Percentiles rank a stretch among this genome's conserved stretches.
phyloP scores from a whole-genome alignment of 2,888 invertebrate species.

The Drosophila hamatofila region DNA sequence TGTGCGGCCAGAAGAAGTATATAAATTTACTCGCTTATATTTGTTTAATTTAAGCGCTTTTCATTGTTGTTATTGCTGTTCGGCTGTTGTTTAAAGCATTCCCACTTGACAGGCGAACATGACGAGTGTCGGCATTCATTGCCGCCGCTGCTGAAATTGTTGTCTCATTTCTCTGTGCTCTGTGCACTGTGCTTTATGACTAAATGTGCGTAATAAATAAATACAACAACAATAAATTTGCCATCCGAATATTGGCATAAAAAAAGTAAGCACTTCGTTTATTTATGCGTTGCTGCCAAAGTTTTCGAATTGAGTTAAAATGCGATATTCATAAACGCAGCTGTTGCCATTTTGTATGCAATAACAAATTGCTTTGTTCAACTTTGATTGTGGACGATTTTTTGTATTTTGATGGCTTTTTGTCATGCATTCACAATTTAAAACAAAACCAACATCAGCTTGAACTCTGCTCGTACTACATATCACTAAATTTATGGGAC shows the following conservation, averaged over 20 bases:
- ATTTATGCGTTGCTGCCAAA: constrained; percentile 70
- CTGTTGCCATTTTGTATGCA: constrained; percentile 63
- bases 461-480: not conserved
- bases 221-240: constrained; percentile 62
- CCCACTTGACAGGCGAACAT: constrained; percentile 59
- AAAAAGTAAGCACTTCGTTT: constrained; percentile 34
- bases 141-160: constrained; percentile 34
- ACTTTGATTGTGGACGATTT: constrained; percentile 68
- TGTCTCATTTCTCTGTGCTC: constrained; percentile 45
- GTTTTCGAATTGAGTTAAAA: constrained; percentile 61
- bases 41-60: constrained; percentile 45
- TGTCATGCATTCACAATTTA: constrained; percentile 57
- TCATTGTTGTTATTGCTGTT: constrained; percentile 46
- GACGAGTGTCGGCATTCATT: constrained; percentile 55
- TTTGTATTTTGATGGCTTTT: constrained; percentile 64
- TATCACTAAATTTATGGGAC: constrained; percentile 13
- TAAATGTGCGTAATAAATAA: constrained; percentile 74
- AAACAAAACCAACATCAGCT: constrained; percentile 13
- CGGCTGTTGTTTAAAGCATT: constrained; percentile 38
- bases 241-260: constrained; percentile 48
- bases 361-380: constrained; percentile 64
- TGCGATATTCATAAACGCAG: constrained; percentile 65
- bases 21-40: constrained; percentile 42
- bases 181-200: constrained; percentile 66
- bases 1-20: constrained; percentile 17